Percentiles rank a stretch among this genome's conserved stretches.
Conservation (phyloP, 2,888 invertebrate genomes). For the Liopterus haemorrhoidalis region DNA sequence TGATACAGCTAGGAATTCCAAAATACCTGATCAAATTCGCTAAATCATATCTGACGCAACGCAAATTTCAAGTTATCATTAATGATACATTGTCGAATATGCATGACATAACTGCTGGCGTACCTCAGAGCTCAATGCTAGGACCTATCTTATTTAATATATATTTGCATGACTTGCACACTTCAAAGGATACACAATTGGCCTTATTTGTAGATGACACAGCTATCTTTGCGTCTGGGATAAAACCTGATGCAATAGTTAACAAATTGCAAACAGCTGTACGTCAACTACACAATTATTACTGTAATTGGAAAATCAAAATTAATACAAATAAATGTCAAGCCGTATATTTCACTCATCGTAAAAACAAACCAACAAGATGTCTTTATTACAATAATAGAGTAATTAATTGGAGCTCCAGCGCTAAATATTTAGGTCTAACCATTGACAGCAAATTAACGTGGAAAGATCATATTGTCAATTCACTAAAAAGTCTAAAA, state of each 20-base stretch:
- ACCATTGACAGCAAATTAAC: too few species aligned
- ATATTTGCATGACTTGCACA: conserved; percentile 25
- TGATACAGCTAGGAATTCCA: conserved; percentile 28
- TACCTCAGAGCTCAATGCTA: conserved; percentile 22
- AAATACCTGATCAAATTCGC: conserved; percentile 24
- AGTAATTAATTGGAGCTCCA: too few species aligned
- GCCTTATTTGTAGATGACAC: conserved; percentile 28
- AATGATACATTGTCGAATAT: conserved; percentile 20
- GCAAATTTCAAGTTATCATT: conserved; percentile 26
- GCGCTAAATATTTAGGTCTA: too few species aligned
- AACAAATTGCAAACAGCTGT: conserved; percentile 26
- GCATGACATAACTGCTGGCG: conserved; percentile 18
- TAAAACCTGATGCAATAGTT: conserved; percentile 22
- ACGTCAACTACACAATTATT: conserved; percentile 9
- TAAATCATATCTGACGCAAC: conserved; percentile 27
- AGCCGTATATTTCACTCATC: conserved; percentile 14
- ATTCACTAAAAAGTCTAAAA: too few species aligned
- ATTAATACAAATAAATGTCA: conserved; percentile 17
- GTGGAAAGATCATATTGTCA: too few species aligned
- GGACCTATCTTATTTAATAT: conserved; percentile 24
- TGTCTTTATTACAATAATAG: too few species aligned
- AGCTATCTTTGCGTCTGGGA: conserved; percentile 27
- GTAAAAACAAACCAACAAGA: too few species aligned
- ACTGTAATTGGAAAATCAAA: conserved; percentile 19
- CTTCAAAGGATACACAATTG: conserved; percentile 11